phyloP scores from a whole-genome alignment of 1,140 invertebrate genomes.

The Anastrepha obliqua region DNA sequence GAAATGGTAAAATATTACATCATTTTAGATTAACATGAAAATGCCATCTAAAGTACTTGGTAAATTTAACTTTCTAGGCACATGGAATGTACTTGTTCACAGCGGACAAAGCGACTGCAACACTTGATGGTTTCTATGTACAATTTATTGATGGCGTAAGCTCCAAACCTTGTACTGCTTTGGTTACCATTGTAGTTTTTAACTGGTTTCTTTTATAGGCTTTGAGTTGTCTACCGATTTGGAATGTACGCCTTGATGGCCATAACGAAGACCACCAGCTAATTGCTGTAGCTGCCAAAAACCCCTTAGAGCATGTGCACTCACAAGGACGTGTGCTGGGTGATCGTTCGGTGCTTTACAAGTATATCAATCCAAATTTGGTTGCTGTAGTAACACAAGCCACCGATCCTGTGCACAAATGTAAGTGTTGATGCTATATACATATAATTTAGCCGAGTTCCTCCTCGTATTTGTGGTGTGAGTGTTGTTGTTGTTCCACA shows the following conservation, averaged over 20 bases:
- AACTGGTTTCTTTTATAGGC: slow-evolving; percentile 64
- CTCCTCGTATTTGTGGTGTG: too few species aligned
- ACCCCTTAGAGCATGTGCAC: slow-evolving; percentile 90
- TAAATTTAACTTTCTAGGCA: slow-evolving; percentile 68
- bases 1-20: slow-evolving; percentile 68
- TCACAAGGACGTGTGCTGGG: slow-evolving; percentile 96
- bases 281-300: slow-evolving; percentile 82
- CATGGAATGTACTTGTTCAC: slow-evolving; percentile 83
- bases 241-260: slow-evolving; percentile 84
- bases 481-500: too few species aligned
- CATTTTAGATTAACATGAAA: neutral
- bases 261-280: slow-evolving; percentile 79
- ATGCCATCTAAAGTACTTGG: too few species aligned
- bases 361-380: slow-evolving; percentile 98
- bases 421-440: slow-evolving; percentile 74
- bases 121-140: slow-evolving; percentile 83
- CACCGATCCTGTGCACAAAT: slow-evolving; percentile 84
- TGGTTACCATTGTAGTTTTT: slow-evolving; percentile 21
- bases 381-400: slow-evolving; percentile 89
- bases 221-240: slow-evolving; percentile 76
- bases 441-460: too few species aligned
- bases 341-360: slow-evolving; percentile 97
- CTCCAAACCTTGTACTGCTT: neutral
- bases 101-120: slow-evolving; percentile 79
- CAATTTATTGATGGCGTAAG: slow-evolving; percentile 74